Conservation (phyloP, 2,113 vertebrate genomes). For the cattle (Bos taurus) region ARS-UCD2.0 NC_082638.1:7629501-7630000, state of each 20-base stretch:
- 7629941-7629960: background rate
- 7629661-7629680: background rate
- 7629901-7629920: background rate
- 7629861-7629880: background rate
- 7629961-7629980: background rate
- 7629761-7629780: background rate
- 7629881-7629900: background rate
- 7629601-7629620: background rate
- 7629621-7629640: background rate
- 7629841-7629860: background rate
- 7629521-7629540: background rate
- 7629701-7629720: background rate
- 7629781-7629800: background rate
- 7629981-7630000: background rate
- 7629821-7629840: background rate
- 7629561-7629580: background rate
- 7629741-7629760: background rate
- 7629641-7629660: background rate
- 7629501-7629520: background rate
- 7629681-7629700: background rate
- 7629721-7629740: background rate
- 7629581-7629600: background rate
- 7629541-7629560: background rate
- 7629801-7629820: background rate
- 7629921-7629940: background rate